phyloP scores from a whole-genome alignment of 1,140 invertebrate genomes.

The Ceratina japonica region DNA sequence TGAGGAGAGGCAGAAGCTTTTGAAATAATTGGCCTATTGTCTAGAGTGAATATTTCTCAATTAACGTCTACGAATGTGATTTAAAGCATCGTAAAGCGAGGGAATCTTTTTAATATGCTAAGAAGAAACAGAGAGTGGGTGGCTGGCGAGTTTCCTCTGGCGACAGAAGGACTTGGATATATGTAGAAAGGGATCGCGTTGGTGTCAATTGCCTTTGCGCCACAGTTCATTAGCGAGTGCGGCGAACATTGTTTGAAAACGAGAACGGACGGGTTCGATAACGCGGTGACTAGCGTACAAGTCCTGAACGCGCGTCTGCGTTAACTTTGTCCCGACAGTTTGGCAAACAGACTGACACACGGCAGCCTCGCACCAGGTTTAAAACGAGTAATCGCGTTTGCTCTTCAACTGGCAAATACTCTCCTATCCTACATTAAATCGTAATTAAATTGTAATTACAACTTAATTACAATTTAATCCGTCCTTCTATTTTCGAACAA shows the following conservation, averaged over 20 bases:
- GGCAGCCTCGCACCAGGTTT: neutral
- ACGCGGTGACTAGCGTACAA: neutral
- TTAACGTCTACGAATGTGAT: neutral
- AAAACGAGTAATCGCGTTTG: slow-evolving; percentile 2
- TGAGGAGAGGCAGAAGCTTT: too few species aligned
- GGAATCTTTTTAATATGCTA: too few species aligned
- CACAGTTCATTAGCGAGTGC: slow-evolving; percentile 35
- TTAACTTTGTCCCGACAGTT: slow-evolving; percentile 42
- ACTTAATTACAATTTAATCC: too few species aligned
- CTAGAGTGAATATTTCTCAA: neutral
- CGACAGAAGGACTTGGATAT: neutral
- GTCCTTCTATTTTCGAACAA: neutral
- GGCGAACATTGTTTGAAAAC: slow-evolving; percentile 46
- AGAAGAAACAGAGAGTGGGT: too few species aligned
- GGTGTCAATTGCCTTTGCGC: slow-evolving; percentile 32
- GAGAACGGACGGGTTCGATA: slow-evolving; percentile 28
- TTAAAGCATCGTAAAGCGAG: neutral
- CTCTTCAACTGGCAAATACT: neutral
- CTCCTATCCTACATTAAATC: neutral
- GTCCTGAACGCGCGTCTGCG: slow-evolving; percentile 5
- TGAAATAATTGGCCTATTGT: too few species aligned
- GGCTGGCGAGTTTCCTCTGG: neutral
- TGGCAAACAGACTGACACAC: slow-evolving; percentile 33
- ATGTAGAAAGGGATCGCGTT: slow-evolving; percentile 26
- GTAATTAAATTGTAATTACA: neutral